Evolutionary conservation across 2,888 invertebrate genomes (phyloP), one percentile per base, ranked within the genome.

Genomic region (Apodemia duryi): DNA sequence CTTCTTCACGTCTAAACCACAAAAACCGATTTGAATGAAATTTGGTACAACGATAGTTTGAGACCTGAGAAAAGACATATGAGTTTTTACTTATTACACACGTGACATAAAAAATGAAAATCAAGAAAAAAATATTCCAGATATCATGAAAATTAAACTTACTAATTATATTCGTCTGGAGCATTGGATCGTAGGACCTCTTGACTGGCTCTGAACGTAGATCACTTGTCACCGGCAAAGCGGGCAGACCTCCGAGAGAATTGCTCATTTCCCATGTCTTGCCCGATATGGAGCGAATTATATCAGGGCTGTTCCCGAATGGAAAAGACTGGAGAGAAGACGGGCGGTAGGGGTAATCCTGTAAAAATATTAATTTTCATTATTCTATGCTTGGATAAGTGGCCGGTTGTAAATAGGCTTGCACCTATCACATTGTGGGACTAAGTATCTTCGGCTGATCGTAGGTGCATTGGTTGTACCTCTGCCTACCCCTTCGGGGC

Each of bases 251-350:
- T 1, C 82, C 83, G 9, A 90, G 77, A 72, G 84, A 88, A 80
- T 90, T 92, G 78, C 80, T 87, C 65, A 90, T 72, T 66, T 92
- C 92, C 87, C 90, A 92, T 70, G 82, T 84, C 77, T 87, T 89
- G 68, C 78, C 79, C 7, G 87, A 82, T 65, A 91, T 86, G 49
- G 81, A 82, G 10, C 84, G 80, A 73, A 89, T 80, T 67, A 92
- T 85, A 73, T 92, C 88, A 11, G 87, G 84, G 70, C 82, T 85
- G 77, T 80, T 84, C 3, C 84, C 86, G 76, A 89, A 89, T 1
- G 89, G 88, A 77, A 88, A 86, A 9, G 87, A 85, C 71, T 88
- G 90, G 2, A 87, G 78, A 10, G 73, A 77, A 49, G 74, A 68
- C 1, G 87, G 84, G 61, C 81, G 85, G 79, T 88, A 88, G 69